These are phyloP conservation scores for Drosophila glabriapex DNA, from an alignment of 2,888 invertebrate species.

Conservation along the genomic window DNA sequence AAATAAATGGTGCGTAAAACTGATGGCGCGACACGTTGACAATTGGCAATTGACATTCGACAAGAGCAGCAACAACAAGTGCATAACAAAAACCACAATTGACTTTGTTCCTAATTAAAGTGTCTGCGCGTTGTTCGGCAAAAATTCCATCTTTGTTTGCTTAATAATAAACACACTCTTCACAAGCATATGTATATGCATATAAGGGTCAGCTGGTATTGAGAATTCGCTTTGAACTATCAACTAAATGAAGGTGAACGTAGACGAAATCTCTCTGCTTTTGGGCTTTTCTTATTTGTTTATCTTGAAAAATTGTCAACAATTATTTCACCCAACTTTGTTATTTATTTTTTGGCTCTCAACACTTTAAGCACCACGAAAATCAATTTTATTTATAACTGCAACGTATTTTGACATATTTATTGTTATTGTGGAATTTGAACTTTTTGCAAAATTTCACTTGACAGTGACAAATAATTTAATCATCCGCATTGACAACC, in stretches of 20 bases:
- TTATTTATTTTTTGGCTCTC: not conserved
- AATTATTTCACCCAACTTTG: not conserved
- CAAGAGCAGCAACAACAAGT: constrained; percentile 28
- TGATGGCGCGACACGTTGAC: constrained; percentile 75
- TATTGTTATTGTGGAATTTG: not conserved
- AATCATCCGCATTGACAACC: not conserved
- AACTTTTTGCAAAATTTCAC: not conserved
- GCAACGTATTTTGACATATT: not conserved
- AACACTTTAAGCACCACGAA: not conserved
- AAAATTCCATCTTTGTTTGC: not conserved
- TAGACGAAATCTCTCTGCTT: not conserved
- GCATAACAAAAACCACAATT: not conserved
- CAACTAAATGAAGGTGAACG: not conserved
- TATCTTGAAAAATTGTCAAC: no score
- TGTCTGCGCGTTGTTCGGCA: not conserved
- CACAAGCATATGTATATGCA: not conserved
- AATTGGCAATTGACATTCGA: constrained; percentile 43
- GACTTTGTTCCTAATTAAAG: not conserved
- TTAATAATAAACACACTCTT: not conserved
- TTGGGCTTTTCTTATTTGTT: not conserved
- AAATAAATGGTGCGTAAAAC: constrained; percentile 75
- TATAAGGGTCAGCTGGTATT: not conserved
- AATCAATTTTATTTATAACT: not conserved
- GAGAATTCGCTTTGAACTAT: not conserved
- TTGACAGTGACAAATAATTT: fast-evolving